These are phyloP conservation scores for Cephus nigrinus DNA, from an alignment of 2,888 invertebrate genomes.

Conservation along the genomic window DNA sequence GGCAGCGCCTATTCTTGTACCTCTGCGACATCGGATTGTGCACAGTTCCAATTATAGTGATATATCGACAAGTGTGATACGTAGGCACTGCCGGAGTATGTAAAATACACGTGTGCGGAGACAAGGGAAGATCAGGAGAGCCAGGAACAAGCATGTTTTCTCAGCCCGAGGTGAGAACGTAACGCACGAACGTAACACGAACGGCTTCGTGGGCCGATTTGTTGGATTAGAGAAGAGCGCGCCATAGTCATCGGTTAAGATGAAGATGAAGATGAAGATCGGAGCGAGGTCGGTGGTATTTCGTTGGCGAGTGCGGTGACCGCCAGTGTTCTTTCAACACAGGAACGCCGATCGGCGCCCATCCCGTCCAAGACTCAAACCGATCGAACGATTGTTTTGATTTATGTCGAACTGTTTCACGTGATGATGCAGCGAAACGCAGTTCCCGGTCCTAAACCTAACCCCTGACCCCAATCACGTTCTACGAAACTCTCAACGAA, in stretches of 20 bases:
- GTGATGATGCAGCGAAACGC: conserved; percentile 20
- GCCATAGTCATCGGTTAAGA: not conserved
- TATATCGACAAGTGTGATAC: conserved; percentile 17
- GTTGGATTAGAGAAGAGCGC: conserved; percentile 3
- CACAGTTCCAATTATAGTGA: conserved; percentile 35
- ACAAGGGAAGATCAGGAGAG: not conserved
- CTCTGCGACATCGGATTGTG: conserved; percentile 21
- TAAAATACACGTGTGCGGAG: not conserved
- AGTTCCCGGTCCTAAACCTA: conserved; percentile 10
- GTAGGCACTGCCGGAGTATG: not conserved
- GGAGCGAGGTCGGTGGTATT: conserved; percentile 6
- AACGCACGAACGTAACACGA: not conserved
- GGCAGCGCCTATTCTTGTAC: not conserved
- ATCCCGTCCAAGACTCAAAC: conserved; percentile 2
- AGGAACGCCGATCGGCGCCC: conserved; percentile 10
- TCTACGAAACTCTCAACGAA: conserved; percentile 17
- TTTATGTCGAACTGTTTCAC: conserved; percentile 23
- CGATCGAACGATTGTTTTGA: conserved; percentile 23
- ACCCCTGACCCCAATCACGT: conserved; percentile 17
- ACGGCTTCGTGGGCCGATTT: not conserved
- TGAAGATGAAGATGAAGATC: not conserved
- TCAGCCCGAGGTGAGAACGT: conserved; percentile 1
- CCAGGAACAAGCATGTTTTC: not conserved
- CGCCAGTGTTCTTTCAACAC: conserved; percentile 18
- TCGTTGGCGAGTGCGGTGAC: conserved; percentile 15